phyloP scores from a whole-genome alignment of 2,888 invertebrate species.

The Anoplius nigerrimus region DNA sequence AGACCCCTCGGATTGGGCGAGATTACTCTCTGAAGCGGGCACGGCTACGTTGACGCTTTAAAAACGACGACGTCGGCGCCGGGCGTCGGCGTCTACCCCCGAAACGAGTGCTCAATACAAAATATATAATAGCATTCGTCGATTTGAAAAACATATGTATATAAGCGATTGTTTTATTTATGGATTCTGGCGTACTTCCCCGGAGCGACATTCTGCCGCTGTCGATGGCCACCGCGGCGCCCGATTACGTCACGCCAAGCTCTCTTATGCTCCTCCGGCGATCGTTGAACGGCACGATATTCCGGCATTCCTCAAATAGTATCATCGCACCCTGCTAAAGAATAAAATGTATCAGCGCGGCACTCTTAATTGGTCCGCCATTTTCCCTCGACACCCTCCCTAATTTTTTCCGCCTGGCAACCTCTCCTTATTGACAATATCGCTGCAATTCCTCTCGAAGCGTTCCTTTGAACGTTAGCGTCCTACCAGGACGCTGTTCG shows the following conservation, averaged over 20 bases:
- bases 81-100: slow-evolving; percentile 70
- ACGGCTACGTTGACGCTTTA: slow-evolving; percentile 63
- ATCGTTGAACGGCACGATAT: slow-evolving; percentile 2
- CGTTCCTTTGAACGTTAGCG: not conserved
- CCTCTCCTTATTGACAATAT: no score
- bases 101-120: slow-evolving; percentile 73
- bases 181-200: slow-evolving; percentile 43
- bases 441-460: not conserved
- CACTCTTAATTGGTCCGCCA: slow-evolving; percentile 70
- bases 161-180: slow-evolving; percentile 69
- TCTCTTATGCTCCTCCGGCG: not conserved
- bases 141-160: slow-evolving; percentile 71
- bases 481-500: not conserved
- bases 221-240: no score
- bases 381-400: slow-evolving; percentile 53
- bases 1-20: slow-evolving; percentile 67
- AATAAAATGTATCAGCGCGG: slow-evolving; percentile 63
- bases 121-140: slow-evolving; percentile 73
- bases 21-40: slow-evolving; percentile 60
- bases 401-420: slow-evolving; percentile 31
- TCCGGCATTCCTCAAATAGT: slow-evolving; percentile 27
- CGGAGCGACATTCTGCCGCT: no score
- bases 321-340: slow-evolving; percentile 45
- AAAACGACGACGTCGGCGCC: slow-evolving; percentile 68
- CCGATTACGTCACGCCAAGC: no score